These are phyloP conservation scores for Nudaria mundana DNA, from an alignment of 2,888 invertebrate species.

Conservation along the genomic window DNA sequence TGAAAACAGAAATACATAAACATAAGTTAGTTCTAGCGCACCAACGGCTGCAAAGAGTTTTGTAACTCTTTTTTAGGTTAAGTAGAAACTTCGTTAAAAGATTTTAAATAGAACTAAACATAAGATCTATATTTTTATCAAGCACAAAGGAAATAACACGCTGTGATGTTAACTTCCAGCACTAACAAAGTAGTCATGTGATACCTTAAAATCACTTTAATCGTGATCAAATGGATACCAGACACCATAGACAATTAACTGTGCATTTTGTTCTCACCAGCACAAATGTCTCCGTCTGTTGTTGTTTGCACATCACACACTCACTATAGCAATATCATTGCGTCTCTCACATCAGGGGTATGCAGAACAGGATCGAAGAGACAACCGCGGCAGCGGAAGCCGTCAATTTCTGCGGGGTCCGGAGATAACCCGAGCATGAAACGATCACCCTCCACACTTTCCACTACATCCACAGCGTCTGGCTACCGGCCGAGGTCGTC, in stretches of 20 bases:
- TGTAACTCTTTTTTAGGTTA: no score
- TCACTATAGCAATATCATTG: slow-evolving; percentile 31
- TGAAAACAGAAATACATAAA: no score
- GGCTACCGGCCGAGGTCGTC: slow-evolving; percentile 87
- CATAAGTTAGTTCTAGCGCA: no score
- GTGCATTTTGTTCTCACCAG: slow-evolving; percentile 25
- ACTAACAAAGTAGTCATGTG: neutral
- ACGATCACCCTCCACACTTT: slow-evolving; percentile 69
- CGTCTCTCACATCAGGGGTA: slow-evolving; percentile 56
- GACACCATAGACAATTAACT: no score
- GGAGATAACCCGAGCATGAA: slow-evolving; percentile 54
- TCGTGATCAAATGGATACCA: slow-evolving; percentile 8
- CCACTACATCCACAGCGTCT: slow-evolving; percentile 69
- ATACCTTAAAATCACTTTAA: neutral
- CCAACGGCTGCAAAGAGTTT: no score
- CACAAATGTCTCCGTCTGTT: slow-evolving; percentile 18
- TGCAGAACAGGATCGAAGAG: slow-evolving; percentile 76
- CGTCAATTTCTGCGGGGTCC: slow-evolving; percentile 57
- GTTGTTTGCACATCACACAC: slow-evolving; percentile 27
- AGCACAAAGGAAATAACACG: no score
- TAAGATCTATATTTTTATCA: no score
- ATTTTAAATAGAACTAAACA: no score
- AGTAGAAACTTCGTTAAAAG: no score
- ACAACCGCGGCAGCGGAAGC: slow-evolving; percentile 71
- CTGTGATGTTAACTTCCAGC: no score